Percentiles rank a stretch among this genome's conserved stretches.
phyloP scores from a whole-genome alignment of 1,140 invertebrate genomes.

The Drosophila nikananu region DNA sequence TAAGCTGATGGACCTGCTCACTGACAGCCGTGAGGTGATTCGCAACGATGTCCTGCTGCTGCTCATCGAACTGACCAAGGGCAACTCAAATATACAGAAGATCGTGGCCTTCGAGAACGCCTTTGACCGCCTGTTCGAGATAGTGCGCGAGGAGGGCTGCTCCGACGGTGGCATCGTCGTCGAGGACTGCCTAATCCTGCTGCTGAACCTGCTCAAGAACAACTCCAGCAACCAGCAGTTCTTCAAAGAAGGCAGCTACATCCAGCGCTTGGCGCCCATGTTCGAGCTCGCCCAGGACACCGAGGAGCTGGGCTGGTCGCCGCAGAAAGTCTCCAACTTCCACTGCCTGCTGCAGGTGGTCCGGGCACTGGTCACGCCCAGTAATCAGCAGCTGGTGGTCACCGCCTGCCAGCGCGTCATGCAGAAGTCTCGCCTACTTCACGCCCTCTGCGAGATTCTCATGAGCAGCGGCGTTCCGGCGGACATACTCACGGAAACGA shows the following conservation, averaged over 20 bases:
- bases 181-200: slow-evolving; percentile 98
- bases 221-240: slow-evolving; percentile 99
- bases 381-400: slow-evolving; percentile 91
- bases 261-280: slow-evolving; percentile 95
- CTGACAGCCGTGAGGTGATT: slow-evolving; percentile 97
- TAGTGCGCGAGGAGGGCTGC: slow-evolving; percentile 96
- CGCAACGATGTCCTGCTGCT: slow-evolving; percentile 97
- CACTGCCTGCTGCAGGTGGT: slow-evolving; percentile 96
- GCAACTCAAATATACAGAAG: slow-evolving; percentile 99
- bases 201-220: slow-evolving; percentile 97
- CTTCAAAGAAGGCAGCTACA: slow-evolving; percentile 98
- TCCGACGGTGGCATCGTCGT: slow-evolving; percentile 99
- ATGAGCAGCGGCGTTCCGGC: slow-evolving; percentile 98
- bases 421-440: slow-evolving; percentile 92
- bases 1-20: slow-evolving; percentile 97
- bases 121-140: slow-evolving; percentile 97
- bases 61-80: slow-evolving; percentile 96
- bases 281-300: slow-evolving; percentile 90
- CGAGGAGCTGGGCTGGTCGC: slow-evolving; percentile 94
- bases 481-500: slow-evolving; percentile 98
- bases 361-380: slow-evolving; percentile 95
- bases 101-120: slow-evolving; percentile 99
- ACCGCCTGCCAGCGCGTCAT: slow-evolving; percentile 95
- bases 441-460: slow-evolving; percentile 94
- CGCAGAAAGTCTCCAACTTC: slow-evolving; percentile 98